These are phyloP conservation scores for Phaetusa simplex DNA, from an alignment of 2,113 vertebrate genomes.

Conservation along the genomic window DNA sequence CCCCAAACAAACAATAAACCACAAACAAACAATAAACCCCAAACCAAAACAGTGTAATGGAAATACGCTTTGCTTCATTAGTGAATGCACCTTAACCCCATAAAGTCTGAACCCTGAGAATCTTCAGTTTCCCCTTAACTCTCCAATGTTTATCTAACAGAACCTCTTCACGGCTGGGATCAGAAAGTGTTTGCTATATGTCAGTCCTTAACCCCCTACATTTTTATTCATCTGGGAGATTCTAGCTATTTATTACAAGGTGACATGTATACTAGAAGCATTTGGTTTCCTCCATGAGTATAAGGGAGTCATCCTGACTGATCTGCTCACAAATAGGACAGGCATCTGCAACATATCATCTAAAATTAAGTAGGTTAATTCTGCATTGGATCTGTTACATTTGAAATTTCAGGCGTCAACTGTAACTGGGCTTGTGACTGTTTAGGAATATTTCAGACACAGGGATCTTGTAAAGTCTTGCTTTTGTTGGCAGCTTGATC, in stretches of 20 bases:
- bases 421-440: neutral
- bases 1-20: neutral
- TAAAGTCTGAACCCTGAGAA: neutral
- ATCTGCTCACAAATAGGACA: neutral
- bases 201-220: neutral
- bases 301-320: neutral
- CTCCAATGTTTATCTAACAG: neutral
- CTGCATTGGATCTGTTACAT: neutral
- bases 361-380: neutral
- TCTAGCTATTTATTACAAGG: neutral
- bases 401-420: neutral
- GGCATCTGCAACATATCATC: neutral
- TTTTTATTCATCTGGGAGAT: neutral
- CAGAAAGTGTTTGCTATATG: neutral
- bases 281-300: neutral
- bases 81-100: neutral
- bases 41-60: neutral
- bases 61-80: neutral
- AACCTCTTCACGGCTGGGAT: neutral
- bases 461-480: neutral
- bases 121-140: neutral
- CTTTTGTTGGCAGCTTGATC: neutral
- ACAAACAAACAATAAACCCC: no score
- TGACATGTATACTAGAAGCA: neutral
- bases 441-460: neutral